These are phyloP conservation scores for Hippocampus comes DNA, from an alignment of 2,113 vertebrate genomes.

Conservation along the genomic window DNA sequence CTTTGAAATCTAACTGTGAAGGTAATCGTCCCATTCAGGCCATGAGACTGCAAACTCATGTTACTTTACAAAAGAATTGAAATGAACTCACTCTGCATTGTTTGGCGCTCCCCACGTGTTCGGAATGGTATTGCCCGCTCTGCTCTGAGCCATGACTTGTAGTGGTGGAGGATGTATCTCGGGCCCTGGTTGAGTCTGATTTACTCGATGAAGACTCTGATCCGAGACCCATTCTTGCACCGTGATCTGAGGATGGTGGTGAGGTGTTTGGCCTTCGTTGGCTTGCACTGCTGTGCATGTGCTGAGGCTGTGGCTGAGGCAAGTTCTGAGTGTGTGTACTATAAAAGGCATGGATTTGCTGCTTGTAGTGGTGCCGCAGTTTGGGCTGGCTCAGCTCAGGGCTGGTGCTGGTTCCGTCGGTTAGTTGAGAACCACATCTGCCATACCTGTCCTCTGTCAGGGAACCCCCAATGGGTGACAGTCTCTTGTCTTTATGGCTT, in stretches of 20 bases:
- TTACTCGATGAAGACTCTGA: constrained; percentile 65
- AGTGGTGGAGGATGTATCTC: constrained; percentile 41
- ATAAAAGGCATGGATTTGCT: constrained; percentile 16
- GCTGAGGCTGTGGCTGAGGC: constrained; percentile 19
- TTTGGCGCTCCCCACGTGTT: constrained; percentile 28
- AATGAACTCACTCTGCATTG: constrained; percentile 55
- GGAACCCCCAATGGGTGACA: constrained; percentile 23
- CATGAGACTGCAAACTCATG: neutral
- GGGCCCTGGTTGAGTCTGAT: constrained; percentile 54
- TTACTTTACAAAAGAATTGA: neutral
- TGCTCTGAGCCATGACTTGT: constrained; percentile 57
- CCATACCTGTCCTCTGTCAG: constrained; percentile 34
- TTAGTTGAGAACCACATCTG: constrained; percentile 37
- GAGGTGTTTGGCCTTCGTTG: constrained; percentile 11
- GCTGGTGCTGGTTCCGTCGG: constrained; percentile 64
- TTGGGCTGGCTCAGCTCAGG: constrained; percentile 56
- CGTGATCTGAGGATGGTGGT: constrained; percentile 23
- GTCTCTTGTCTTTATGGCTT: constrained; percentile 34
- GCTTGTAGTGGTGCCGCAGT: constrained; percentile 35
- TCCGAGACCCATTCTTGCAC: constrained; percentile 26
- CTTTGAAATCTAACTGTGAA: neutral
- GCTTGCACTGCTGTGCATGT: constrained; percentile 8
- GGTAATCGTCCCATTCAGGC: neutral
- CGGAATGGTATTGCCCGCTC: constrained; percentile 33
- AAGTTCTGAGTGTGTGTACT: constrained; percentile 20